Conservation (phyloP, 2,113 vertebrate genomes). For the Anoura caudifer region DNA sequence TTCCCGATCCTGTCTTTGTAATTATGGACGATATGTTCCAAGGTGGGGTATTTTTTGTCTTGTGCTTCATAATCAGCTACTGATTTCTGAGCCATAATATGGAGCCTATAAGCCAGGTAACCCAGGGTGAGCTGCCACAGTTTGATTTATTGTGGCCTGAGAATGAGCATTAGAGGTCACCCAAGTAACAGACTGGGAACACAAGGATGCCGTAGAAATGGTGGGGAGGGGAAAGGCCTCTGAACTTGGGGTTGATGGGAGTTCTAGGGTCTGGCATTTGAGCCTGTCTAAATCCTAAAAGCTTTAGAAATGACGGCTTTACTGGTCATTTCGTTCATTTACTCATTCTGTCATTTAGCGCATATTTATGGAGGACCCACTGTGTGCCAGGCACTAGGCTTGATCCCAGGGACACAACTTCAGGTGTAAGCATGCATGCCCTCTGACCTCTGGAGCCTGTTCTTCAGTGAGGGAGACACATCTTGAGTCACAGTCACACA, state of each 20-base stretch:
- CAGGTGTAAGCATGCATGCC: not conserved
- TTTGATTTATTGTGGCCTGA: not conserved
- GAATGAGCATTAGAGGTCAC: not conserved
- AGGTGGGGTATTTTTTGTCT: not conserved
- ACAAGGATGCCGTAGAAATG: not conserved
- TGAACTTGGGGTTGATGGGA: not conserved
- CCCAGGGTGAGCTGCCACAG: not conserved
- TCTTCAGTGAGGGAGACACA: not conserved
- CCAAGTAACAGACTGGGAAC: not conserved
- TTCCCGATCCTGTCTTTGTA: not conserved
- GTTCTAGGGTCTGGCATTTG: not conserved
- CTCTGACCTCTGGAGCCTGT: not conserved
- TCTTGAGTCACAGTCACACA: not conserved
- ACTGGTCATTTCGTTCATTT: not conserved
- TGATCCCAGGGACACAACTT: not conserved
- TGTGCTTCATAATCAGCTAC: constrained; percentile 16
- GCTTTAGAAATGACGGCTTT: not conserved
- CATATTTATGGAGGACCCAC: not conserved
- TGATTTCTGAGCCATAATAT: constrained; percentile 20
- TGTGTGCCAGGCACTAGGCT: not conserved
- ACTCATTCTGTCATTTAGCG: not conserved
- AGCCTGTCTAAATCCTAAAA: not conserved
- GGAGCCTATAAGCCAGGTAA: not conserved
- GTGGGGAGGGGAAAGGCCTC: not conserved
- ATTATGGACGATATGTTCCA: not conserved